A percentile compares a stretch with the other conserved stretches of the same genome.
These are phyloP conservation scores for Heliothis virescens DNA, from an alignment of 1,140 invertebrate genomes.

Conservation along the genomic window DNA sequence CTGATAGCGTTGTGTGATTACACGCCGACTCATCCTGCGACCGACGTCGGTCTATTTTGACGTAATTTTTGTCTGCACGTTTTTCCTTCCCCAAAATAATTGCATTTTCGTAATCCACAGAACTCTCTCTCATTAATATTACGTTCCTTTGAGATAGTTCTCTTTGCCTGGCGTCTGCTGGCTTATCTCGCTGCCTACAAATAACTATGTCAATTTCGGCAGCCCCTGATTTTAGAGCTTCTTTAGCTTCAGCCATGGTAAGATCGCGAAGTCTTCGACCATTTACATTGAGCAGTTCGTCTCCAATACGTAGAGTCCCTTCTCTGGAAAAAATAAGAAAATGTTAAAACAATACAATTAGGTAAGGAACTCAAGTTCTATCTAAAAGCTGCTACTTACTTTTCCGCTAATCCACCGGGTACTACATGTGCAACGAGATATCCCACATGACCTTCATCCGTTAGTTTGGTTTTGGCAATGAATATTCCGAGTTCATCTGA, in stretches of 20 bases:
- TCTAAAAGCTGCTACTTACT: slow-evolving; percentile 84
- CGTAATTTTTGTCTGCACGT: slow-evolving; percentile 78
- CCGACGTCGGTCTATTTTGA: slow-evolving; percentile 76
- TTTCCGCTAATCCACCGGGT: slow-evolving; percentile 91
- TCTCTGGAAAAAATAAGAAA: slow-evolving; percentile 86
- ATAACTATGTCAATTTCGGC: slow-evolving; percentile 92
- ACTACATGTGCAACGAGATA: slow-evolving; percentile 95
- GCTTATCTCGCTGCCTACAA: slow-evolving; percentile 83
- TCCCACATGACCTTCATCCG: slow-evolving; percentile 89
- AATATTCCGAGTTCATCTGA: slow-evolving; percentile 93
- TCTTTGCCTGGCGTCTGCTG: slow-evolving; percentile 67
- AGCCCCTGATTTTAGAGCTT: slow-evolving; percentile 89
- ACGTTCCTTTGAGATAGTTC: slow-evolving; percentile 66
- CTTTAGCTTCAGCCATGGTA: slow-evolving; percentile 91
- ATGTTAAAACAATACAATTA: slow-evolving; percentile 31
- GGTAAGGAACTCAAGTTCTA: too few relatives aligned
- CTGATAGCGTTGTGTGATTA: slow-evolving; percentile 81
- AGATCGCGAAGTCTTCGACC: slow-evolving; percentile 91
- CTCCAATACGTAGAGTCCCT: slow-evolving; percentile 91
- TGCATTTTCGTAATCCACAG: slow-evolving; percentile 90
- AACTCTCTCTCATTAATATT: slow-evolving; percentile 88
- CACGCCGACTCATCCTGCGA: slow-evolving; percentile 75
- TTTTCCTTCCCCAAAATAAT: slow-evolving; percentile 86
- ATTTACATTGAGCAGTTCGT: slow-evolving; percentile 95
- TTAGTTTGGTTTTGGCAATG: slow-evolving; percentile 91